phyloP scores from a whole-genome alignment of 2,797 vertebrate species.

The Acanthornis magna region DNA sequence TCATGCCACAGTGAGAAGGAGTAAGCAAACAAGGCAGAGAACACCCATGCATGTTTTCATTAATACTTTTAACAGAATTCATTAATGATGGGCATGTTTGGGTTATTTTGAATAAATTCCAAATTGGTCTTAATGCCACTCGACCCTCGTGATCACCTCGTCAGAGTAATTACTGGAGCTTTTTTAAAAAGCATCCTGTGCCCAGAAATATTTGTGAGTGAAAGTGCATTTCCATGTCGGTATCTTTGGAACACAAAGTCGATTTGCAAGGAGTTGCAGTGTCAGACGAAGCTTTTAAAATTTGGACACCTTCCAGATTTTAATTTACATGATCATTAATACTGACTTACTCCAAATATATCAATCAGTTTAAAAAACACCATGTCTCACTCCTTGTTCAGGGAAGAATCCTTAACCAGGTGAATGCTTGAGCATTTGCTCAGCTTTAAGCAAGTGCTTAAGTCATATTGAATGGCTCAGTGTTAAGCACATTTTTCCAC shows the following conservation, averaged over 20 bases:
- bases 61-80: background rate
- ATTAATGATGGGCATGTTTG: background rate
- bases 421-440: constrained; percentile 17
- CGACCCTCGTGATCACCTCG: background rate
- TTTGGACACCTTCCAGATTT: constrained; percentile 55
- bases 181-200: background rate
- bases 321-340: constrained; percentile 65
- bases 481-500: background rate
- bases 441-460: background rate
- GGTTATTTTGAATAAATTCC: constrained; percentile 22
- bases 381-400: background rate
- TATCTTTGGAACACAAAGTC: constrained; percentile 33
- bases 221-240: background rate
- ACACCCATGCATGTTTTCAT: background rate
- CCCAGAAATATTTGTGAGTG: constrained; percentile 15
- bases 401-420: constrained; percentile 48
- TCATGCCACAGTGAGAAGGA: background rate
- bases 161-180: background rate
- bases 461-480: background rate
- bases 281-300: constrained; percentile 59
- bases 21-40: background rate
- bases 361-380: constrained; percentile 57
- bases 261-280: constrained; percentile 25
- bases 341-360: constrained; percentile 60
- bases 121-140: background rate